Conservation (phyloP, 2,113 vertebrate genomes). For the Nibea coibor region DNA sequence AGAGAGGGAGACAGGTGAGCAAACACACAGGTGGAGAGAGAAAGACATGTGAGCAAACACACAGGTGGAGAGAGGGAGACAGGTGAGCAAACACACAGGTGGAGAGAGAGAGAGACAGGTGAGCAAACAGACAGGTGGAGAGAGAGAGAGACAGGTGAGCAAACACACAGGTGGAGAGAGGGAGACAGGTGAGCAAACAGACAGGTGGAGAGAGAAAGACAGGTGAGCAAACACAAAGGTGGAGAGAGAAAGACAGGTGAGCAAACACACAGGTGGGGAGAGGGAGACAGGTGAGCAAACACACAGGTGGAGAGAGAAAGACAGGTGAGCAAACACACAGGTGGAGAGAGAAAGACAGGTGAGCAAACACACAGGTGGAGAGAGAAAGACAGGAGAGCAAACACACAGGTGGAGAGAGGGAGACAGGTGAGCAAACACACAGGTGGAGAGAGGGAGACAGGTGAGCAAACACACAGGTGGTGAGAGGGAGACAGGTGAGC, state of each 20-base stretch:
- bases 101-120: too few relatives aligned
- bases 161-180: background rate
- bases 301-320: too few relatives aligned
- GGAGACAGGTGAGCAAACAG: background rate
- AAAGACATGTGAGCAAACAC: background rate
- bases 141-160: too few relatives aligned
- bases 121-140: too few relatives aligned
- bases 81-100: background rate
- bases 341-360: background rate
- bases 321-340: too few relatives aligned
- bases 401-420: background rate
- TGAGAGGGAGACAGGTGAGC: too few relatives aligned
- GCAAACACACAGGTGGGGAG: background rate
- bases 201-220: slow-evolving; percentile 1
- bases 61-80: background rate
- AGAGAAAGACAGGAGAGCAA: background rate
- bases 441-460: too few relatives aligned
- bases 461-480: too few relatives aligned
- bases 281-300: too few relatives aligned
- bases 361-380: background rate
- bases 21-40: too few relatives aligned
- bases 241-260: background rate
- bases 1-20: too few relatives aligned
- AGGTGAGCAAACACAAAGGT: background rate
- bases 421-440: background rate